Percentiles rank a stretch among this genome's conserved stretches.
Conservation (phyloP, 2,888 invertebrate genomes). For the Dorcus parallelipipedus region DNA sequence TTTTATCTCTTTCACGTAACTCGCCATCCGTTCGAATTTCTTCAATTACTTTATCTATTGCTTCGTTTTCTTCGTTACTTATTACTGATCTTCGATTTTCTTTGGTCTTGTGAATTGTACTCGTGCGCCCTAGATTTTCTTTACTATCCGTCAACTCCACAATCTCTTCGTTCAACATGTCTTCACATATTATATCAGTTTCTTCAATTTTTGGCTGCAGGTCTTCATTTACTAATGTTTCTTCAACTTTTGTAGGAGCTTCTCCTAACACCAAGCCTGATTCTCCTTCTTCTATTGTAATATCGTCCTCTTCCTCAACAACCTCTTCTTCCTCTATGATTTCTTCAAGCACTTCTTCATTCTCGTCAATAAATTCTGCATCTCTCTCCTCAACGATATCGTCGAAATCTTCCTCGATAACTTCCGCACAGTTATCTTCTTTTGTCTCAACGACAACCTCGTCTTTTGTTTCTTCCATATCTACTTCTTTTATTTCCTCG, state of each 20-base stretch:
- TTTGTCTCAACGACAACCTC: not conserved
- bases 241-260: too few species aligned
- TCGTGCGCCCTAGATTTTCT: too few species aligned
- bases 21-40: not conserved
- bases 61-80: not conserved
- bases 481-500: not conserved
- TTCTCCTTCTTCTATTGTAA: too few species aligned
- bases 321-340: not conserved
- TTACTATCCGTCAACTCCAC: too few species aligned
- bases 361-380: not conserved
- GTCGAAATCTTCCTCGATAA: not conserved
- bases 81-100: not conserved
- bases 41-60: not conserved
- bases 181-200: not conserved
- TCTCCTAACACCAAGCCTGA: too few species aligned
- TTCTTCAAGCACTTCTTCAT: constrained; percentile 4
- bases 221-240: too few species aligned
- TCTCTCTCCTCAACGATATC: not conserved
- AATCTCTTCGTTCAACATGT: not conserved
- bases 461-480: not conserved
- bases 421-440: not conserved
- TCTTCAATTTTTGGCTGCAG: too few species aligned
- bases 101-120: not conserved
- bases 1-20: too few species aligned
- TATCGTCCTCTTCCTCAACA: not conserved